Percentiles rank a stretch among this genome's conserved stretches.
Conservation (phyloP, 2,797 vertebrate species). For the Myoxocephalus aenaeus region DNA sequence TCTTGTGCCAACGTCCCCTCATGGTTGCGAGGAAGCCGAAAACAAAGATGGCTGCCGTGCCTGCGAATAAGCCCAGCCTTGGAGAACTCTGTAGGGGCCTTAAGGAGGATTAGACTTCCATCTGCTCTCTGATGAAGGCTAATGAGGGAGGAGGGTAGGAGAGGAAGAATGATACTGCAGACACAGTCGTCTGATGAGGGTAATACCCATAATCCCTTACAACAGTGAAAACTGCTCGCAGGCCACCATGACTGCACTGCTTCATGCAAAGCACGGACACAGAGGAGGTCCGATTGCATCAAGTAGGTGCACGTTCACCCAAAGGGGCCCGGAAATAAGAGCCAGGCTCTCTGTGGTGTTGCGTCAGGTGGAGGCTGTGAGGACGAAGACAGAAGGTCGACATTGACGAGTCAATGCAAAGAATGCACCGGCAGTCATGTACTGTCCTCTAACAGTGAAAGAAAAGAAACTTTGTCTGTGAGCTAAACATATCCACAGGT, state of each 20-base stretch:
- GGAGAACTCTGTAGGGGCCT: constrained; percentile 51
- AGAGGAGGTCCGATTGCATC: constrained; percentile 34
- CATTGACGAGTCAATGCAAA: too few relatives aligned
- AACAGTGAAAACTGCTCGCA: constrained; percentile 43
- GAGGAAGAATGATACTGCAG: constrained; percentile 48
- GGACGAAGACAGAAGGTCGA: too few relatives aligned
- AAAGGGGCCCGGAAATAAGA: constrained; percentile 18
- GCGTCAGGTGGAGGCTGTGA: background rate
- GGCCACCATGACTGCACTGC: constrained; percentile 16
- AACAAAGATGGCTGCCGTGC: constrained; percentile 54
- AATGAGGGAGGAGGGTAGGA: constrained; percentile 34
- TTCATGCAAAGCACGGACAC: constrained; percentile 9
- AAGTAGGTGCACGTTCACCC: constrained; percentile 14
- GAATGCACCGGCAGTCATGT: too few relatives aligned
- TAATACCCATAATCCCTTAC: constrained; percentile 67
- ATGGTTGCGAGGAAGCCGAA: constrained; percentile 7
- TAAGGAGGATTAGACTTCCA: constrained; percentile 64
- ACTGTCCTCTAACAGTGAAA: background rate
- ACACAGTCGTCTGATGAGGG: constrained; percentile 43
- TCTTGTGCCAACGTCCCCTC: background rate
- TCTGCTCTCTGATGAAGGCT: constrained; percentile 68
- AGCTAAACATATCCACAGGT: background rate
- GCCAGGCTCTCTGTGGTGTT: background rate
- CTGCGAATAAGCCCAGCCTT: constrained; percentile 50
- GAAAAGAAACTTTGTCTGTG: background rate